These are phyloP conservation scores for Dasypus novemcinctus DNA, from an alignment of 2,113 vertebrate species.

Conservation along the genomic window DNA sequence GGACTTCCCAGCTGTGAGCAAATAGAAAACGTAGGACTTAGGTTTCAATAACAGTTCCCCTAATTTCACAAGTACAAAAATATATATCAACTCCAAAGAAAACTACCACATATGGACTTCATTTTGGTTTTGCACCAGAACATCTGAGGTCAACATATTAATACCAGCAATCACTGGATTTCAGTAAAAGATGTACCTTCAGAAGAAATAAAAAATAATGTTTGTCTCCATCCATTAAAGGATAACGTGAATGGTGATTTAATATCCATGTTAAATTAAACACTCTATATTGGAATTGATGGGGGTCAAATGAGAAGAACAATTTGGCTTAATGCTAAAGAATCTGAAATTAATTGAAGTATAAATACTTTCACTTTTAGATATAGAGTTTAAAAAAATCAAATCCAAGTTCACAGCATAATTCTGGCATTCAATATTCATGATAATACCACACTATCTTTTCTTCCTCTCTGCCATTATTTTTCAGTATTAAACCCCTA, in stretches of 20 bases:
- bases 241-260: not conserved
- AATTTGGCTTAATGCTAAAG: not conserved
- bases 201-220: not conserved
- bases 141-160: slow-evolving; percentile 55
- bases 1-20: not conserved
- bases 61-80: slow-evolving; percentile 57
- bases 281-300: not conserved
- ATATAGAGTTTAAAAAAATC: not conserved
- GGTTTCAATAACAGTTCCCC: slow-evolving; percentile 49
- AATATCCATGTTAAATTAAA: not conserved
- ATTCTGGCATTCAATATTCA: not conserved
- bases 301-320: not conserved
- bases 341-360: not conserved
- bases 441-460: not conserved
- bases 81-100: slow-evolving; percentile 64
- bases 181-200: slow-evolving; percentile 25
- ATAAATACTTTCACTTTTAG: not conserved
- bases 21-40: slow-evolving; percentile 44
- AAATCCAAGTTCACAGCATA: not conserved
- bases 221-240: not conserved
- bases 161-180: not conserved
- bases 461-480: not conserved
- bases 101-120: slow-evolving; percentile 46
- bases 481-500: not conserved
- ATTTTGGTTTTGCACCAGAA: slow-evolving; percentile 61